Evolutionary conservation across 2,888 invertebrate species (phyloP).

Genomic region (Cyrtodaria siliqua): DNA sequence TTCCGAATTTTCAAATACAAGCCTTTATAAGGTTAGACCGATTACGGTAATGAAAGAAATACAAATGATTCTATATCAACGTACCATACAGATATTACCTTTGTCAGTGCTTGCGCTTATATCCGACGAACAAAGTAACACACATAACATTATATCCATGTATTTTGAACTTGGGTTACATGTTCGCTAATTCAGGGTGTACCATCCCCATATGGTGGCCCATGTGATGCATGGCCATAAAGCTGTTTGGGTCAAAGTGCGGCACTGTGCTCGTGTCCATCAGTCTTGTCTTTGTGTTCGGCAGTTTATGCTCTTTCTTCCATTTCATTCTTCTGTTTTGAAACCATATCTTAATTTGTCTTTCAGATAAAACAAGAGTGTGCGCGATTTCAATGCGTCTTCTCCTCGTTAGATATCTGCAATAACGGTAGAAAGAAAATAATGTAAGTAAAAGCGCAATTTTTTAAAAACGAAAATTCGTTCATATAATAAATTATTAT

Average conservation of each 20-base stretch:
- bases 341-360: slow-evolving; percentile 91
- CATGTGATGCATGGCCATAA: slow-evolving; percentile 63
- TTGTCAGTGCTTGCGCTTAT: no score
- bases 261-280: slow-evolving; percentile 70
- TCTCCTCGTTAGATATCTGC: slow-evolving; percentile 98
- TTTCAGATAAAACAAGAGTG: slow-evolving; percentile 97
- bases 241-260: slow-evolving; percentile 66
- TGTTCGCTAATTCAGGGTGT: slow-evolving; percentile 53
- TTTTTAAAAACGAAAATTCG: no score
- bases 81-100: no score
- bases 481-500: no score
- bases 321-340: slow-evolving; percentile 99
- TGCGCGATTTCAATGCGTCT: slow-evolving; percentile 99
- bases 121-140: no score
- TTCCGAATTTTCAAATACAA: no score
- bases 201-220: slow-evolving; percentile 64
- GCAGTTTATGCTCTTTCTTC: slow-evolving; percentile 88
- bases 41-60: no score
- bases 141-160: no score
- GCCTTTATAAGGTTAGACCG: no score
- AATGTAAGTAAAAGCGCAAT: no score
- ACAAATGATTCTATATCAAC: no score
- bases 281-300: slow-evolving; percentile 77
- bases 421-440: no score
- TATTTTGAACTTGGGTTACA: slow-evolving; percentile 20